These are phyloP conservation scores for Acheta domesticus DNA, from an alignment of 2,888 invertebrate genomes.

Conservation along the genomic window DNA sequence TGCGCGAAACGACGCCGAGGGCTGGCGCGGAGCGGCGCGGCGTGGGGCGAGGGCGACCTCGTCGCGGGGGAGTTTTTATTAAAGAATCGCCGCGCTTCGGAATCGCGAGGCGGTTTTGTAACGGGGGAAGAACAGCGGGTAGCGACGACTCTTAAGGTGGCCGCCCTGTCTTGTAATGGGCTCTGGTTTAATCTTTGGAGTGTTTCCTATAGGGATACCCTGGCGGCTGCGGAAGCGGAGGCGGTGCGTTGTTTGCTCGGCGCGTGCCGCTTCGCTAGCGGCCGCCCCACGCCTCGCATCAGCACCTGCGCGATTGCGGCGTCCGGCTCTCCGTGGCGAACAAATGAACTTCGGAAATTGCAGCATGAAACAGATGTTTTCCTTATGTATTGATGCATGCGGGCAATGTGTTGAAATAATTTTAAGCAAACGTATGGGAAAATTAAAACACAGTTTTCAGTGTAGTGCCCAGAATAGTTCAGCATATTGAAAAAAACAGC, in stretches of 20 bases:
- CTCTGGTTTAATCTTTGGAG: conserved; percentile 10
- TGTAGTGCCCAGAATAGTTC: no score
- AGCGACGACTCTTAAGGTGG: neutral
- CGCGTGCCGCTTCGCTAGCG: no score
- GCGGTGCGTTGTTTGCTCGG: neutral
- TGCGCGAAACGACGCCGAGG: neutral
- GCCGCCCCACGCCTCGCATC: no score
- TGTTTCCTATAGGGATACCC: neutral
- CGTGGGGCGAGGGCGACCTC: neutral
- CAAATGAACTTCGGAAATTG: no score
- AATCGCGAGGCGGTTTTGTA: neutral
- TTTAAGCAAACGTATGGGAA: no score
- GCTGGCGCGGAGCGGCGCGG: neutral
- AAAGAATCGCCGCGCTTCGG: neutral
- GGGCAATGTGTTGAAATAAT: no score
- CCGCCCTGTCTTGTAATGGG: neutral
- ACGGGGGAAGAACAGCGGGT: neutral
- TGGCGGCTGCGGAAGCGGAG: neutral
- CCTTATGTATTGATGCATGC: no score
- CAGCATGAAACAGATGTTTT: no score
- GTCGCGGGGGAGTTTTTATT: neutral
- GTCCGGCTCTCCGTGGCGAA: no score
- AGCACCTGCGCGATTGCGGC: no score
- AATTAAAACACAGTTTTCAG: no score
- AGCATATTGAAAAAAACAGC: no score